Evolutionary conservation across 2,113 vertebrate species (phyloP), one percentile per base, ranked within the genome.

Genomic region (Callionymus lyra): DNA sequence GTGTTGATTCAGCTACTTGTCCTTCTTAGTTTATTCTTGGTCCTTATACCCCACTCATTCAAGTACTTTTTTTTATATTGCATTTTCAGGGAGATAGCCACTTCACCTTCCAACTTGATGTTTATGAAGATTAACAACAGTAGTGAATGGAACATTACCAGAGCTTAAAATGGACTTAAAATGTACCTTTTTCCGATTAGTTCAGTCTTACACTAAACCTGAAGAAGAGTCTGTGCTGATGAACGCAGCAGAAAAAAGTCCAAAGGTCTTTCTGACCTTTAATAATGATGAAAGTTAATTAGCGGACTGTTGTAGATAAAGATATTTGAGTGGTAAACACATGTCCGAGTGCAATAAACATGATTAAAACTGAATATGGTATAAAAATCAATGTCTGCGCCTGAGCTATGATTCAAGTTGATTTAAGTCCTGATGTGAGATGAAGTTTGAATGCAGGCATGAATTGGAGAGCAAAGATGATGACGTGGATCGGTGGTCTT

Each of bases 131-230:
- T n/a, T n/a, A n/a, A n/a, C n/a, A n/a, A n/a, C n/a, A n/a, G n/a
- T n/a, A n/a, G n/a, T n/a, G n/a, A n/a, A n/a, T n/a, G n/a, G n/a
- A n/a, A n/a, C n/a, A n/a, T n/a, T n/a, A n/a, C n/a, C n/a, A n/a
- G n/a, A n/a, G n/a, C n/a, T n/a, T n/a, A n/a, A n/a, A n/a, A n/a
- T n/a, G n/a, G n/a, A n/a, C n/a, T n/a, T n/a, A n/a, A n/a, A n/a
- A n/a, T n/a, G n/a, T n/a, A n/a, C n/a, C n/a, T n/a, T n/a, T n/a
- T n/a, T n/a, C n/a, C n/a, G n/a, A n/a, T n/a, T n/a, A n/a, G n/a
- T n/a, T n/a, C n/a, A n/a, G n/a, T n/a, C n/a, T n/a, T n/a, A 92
- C 90, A 91, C 89, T 89, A 88, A 88, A 89, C 88, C 91, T 89
- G 88, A 88, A 84, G 86, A 72, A 77, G 82, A 81, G 74, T 76